Evolutionary conservation across 2,797 vertebrate genomes (phyloP).

Genomic region (Jordanella pulchra): DNA sequence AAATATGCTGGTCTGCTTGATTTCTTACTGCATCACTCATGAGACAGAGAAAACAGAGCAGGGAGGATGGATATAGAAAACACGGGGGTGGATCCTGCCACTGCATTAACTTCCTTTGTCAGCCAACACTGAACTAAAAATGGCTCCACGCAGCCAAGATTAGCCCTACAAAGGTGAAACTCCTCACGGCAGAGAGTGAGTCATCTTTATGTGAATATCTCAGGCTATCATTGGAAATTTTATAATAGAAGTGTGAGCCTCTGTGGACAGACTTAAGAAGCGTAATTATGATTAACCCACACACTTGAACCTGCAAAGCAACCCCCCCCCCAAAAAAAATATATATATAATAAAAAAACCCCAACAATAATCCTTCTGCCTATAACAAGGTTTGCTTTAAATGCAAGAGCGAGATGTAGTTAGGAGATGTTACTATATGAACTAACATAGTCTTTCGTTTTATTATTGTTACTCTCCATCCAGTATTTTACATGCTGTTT

Average conservation of each 20-base stretch:
- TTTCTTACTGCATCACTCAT: constrained; percentile 42
- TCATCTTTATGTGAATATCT: constrained; percentile 56
- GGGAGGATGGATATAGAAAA: constrained; percentile 7
- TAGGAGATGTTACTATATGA: constrained; percentile 10
- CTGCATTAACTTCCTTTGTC: constrained; percentile 56
- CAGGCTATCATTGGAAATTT: constrained; percentile 53
- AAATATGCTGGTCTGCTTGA: constrained; percentile 37
- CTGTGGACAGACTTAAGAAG: constrained; percentile 20
- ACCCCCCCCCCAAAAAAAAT: no score
- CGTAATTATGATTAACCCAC: constrained; percentile 19
- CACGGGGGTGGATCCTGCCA: constrained; percentile 34
- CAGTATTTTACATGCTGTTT: constrained; percentile 9
- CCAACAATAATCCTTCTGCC: constrained; percentile 23
- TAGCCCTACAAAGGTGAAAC: constrained; percentile 72
- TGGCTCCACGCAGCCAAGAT: constrained; percentile 68
- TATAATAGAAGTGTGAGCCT: constrained; percentile 31
- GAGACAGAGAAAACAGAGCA: constrained; percentile 27
- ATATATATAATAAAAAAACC: constrained; percentile 16
- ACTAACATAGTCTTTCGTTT: constrained; percentile 1
- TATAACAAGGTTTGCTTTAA: constrained; percentile 46
- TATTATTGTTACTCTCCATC: constrained; percentile 14
- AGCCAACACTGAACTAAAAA: constrained; percentile 72
- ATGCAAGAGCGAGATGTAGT: constrained; percentile 12
- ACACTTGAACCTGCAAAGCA: neutral
- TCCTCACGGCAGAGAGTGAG: constrained; percentile 53